Conservation (phyloP, 2,888 invertebrate species). For the Tholera decimalis region DNA sequence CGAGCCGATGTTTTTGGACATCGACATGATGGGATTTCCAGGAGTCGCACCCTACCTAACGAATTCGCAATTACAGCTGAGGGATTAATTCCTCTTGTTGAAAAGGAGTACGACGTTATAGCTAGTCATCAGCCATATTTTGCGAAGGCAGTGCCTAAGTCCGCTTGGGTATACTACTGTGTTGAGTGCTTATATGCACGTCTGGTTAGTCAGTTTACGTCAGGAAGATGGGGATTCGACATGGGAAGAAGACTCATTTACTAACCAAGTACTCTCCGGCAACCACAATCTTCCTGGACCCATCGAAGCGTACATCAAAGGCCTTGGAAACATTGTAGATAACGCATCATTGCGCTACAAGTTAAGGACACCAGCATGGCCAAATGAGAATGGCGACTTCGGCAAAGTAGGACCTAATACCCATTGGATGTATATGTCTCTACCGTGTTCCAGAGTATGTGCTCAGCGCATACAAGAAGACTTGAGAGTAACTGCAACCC, state of each 20-base stretch:
- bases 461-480: background rate
- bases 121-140: conserved; percentile 9
- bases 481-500: background rate
- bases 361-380: too few species aligned
- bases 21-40: conserved; percentile 29
- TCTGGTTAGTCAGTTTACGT: background rate
- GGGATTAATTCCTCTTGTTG: conserved; percentile 12
- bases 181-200: background rate
- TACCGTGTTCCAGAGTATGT: too few species aligned
- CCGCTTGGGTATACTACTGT: conserved; percentile 6
- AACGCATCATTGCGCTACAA: too few species aligned
- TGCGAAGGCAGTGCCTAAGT: conserved; percentile 3
- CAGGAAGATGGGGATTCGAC: background rate
- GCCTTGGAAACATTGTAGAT: too few species aligned
- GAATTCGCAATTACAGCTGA: conserved; percentile 22
- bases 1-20: conserved; percentile 19
- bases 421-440: too few species aligned
- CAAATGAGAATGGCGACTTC: too few species aligned
- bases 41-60: conserved; percentile 14
- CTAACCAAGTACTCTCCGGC: background rate
- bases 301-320: too few species aligned
- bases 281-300: background rate
- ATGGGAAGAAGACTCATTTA: background rate
- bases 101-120: conserved; percentile 24
- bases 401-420: too few species aligned